A percentile compares a stretch with the other conserved stretches of the same genome.
phyloP scores from a whole-genome alignment of 2,797 vertebrate genomes.

The Coracias cyanogaster region DNA sequence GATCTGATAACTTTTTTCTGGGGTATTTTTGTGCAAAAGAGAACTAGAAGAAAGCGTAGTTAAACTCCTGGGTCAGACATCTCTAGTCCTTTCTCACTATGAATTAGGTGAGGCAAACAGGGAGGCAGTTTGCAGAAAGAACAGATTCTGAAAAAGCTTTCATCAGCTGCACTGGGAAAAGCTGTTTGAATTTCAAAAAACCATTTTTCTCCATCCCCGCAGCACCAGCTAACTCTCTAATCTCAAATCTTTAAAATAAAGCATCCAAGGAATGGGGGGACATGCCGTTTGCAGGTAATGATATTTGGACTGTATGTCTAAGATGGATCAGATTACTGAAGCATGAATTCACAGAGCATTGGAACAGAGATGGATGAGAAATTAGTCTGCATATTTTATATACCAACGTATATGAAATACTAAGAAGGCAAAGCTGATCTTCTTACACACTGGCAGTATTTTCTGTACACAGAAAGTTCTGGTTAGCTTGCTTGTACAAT shows the following conservation, averaged over 20 bases:
- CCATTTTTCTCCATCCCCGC: conserved; percentile 8
- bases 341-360: conserved; percentile 38
- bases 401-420: not conserved
- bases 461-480: not conserved
- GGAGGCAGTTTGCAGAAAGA: conserved; percentile 35
- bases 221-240: conserved; percentile 29
- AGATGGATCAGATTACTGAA: conserved; percentile 52
- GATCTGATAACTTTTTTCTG: not conserved
- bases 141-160: conserved; percentile 36
- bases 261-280: conserved; percentile 19
- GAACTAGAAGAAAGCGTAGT: not conserved
- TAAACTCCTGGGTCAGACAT: conserved; percentile 24
- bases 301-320: conserved; percentile 8
- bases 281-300: conserved; percentile 34
- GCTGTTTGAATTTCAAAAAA: conserved; percentile 45
- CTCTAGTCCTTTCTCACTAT: not conserved
- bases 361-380: conserved; percentile 25
- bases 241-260: conserved; percentile 55
- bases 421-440: not conserved
- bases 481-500: not conserved
- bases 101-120: conserved; percentile 41
- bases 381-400: conserved; percentile 60
- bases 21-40: not conserved
- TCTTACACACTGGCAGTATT: not conserved
- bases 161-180: conserved; percentile 41